Evolutionary conservation across 2,797 vertebrate genomes (phyloP).

Genomic region (Nannoperca australis): DNA sequence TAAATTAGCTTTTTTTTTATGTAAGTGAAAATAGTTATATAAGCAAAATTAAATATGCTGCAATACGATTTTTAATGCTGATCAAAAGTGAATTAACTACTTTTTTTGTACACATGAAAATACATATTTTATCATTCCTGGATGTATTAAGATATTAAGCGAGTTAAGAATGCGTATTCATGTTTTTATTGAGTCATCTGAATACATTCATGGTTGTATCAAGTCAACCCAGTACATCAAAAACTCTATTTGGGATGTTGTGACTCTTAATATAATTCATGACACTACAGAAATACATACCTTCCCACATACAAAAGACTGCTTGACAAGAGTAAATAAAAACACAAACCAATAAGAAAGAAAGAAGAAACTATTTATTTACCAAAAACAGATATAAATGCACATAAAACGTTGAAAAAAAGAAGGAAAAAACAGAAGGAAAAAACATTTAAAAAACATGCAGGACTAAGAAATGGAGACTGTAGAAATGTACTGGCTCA

Average conservation of each 20-base stretch:
- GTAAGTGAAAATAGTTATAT: neutral
- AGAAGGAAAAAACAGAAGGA: constrained; percentile 1
- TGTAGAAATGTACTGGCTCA: constrained; percentile 15
- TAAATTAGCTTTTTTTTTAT: neutral
- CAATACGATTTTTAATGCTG: neutral
- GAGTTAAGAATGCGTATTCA: neutral
- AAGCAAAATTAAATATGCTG: no score
- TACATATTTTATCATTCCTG: neutral
- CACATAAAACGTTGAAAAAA: neutral
- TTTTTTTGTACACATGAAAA: neutral
- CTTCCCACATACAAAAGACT: neutral
- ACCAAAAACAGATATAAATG: neutral
- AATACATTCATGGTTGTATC: neutral
- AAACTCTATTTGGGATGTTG: neutral
- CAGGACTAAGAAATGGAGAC: constrained; percentile 7
- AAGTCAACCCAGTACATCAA: neutral
- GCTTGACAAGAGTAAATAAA: neutral
- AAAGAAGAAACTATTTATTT: constrained; percentile 55
- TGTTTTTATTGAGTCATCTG: neutral
- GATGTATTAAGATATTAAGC: no score
- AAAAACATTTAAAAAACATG: neutral
- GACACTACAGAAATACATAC: neutral
- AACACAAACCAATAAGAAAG: neutral
- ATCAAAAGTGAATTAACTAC: neutral
- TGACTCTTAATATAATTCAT: neutral